Evolutionary conservation across 2,113 vertebrate species (phyloP), one percentile per base, ranked within the genome.

Genomic region (Todiramphus chloris): DNA sequence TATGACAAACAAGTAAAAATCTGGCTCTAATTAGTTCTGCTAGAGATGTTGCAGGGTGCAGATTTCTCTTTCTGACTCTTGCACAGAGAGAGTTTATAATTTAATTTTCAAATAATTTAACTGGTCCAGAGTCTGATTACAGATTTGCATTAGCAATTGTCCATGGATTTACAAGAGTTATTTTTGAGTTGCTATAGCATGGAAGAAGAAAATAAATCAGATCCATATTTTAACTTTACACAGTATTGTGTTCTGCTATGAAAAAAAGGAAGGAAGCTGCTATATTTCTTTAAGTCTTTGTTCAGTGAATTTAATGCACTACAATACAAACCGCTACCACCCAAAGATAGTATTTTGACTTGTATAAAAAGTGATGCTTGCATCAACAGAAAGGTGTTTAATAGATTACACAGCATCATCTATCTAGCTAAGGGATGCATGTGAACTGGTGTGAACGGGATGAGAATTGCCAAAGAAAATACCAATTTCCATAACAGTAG

Each of bases 11-110:
- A 90, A 69, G 31, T 73, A 16, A 81, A 96, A 96, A 79, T 68
- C 37, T 84, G 44, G 1, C 10, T 87, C 53, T 89, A 95, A 95
- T 93, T 93, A 94, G 80, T 96, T 92, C 77, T 95, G 74, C 91
- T 94, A 94, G 73, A 94, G 66, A 62, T 53, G 60, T 64, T 79
- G 53, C 21, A 66, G 64, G 68, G 28, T 0, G 0, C 58, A 84
- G 21, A 79, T 63, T 6, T 74, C n/a, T 89, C 41, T 68, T 74
- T 77, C 73, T 87, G 74, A 73, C 53, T 94, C 39, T 68, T 63
- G 10, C 11, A 33, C 16, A 89, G 35, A 72, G 77, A 33, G 5
- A 15, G 16, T 50, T 64, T 73, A 33, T 53, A 62, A 37, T 73
- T 73, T 76, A 91, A 41, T 92, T 90, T 91, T 55, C 92, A 27